Evolutionary conservation across 2,888 invertebrate genomes (phyloP), one percentile per base, ranked within the genome.

Genomic region (Branchipolynoe longqiensis): DNA sequence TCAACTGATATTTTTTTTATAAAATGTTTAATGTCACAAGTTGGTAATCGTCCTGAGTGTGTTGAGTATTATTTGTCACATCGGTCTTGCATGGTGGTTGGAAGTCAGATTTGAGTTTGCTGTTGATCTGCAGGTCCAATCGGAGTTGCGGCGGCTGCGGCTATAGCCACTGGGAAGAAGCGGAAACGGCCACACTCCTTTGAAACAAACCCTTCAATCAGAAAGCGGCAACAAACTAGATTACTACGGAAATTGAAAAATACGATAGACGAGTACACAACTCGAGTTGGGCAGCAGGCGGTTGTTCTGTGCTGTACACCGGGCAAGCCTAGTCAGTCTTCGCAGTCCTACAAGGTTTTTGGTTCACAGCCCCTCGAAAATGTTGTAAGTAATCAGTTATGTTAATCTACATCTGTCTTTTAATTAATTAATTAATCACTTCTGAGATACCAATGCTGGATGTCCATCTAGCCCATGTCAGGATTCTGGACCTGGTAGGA

Each of bases 241-340:
- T 95, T 99, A 88, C 95, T 98, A 56, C 91, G 93, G 85, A 94
- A 94, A 88, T 87, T 94, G 85, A 93, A 93, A 86, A 92, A 91
- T 41, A 92, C 92, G 4, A 92, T 94, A 84, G 98, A 98, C 91
- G 99, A 99, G 94, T 99, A 98, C 94, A 98, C 98, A 85, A 98
- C 98, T 0, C 95, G 98, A 90, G 98, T 99, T 84, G 99, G 99
- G 0, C 98, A 99, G 93, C 99, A 99, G 94, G 99, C 99, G 0
- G 96, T 99, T 85, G 98, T 99, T 82, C 95, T 99, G 92, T 98
- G 98, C 86, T 98, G 98, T 81, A 98, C 98, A 36, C 98, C 99
- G 0, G 98, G 98, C 82, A 98, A 98, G 94, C 97, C 98, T 89
- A 90, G 88, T 41, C 91, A 91, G 74, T 90, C 91, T 33, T 97